Percentiles rank a stretch among this genome's conserved stretches.
phyloP scores from a whole-genome alignment of 1,140 invertebrate genomes.

The Lepidurus couesii region DNA sequence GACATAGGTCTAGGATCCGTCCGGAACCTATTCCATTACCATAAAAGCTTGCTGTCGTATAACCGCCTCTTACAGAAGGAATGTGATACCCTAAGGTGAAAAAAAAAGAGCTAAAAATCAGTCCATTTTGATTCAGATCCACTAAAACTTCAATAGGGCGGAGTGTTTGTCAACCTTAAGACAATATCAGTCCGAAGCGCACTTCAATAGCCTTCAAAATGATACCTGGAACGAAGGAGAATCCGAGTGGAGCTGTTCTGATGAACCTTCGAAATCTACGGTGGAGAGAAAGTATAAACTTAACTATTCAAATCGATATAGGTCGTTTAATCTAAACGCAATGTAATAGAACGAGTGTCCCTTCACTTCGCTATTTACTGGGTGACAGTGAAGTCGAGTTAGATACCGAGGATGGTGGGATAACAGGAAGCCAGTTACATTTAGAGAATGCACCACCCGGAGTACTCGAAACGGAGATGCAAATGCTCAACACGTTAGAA shows the following conservation, averaged over 20 bases:
- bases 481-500: constrained; percentile 4
- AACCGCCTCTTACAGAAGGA: background rate
- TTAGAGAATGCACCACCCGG: background rate
- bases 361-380: background rate
- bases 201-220: background rate
- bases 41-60: background rate
- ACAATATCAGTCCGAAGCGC: background rate
- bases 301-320: background rate
- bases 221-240: constrained; percentile 1
- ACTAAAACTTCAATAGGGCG: background rate
- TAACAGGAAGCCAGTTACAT: constrained; percentile 15
- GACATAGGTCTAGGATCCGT: background rate
- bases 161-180: background rate
- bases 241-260: background rate
- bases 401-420: background rate
- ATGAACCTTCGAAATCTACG: background rate
- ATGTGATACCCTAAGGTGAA: background rate
- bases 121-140: background rate
- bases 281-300: background rate
- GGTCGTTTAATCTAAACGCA: background rate
- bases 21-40: background rate
- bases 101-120: background rate
- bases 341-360: background rate
- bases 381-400: constrained; percentile 17
- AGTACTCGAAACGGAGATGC: background rate